These are phyloP conservation scores for Malurus melanocephalus DNA, from an alignment of 2,113 vertebrate species.

Conservation along the genomic window DNA sequence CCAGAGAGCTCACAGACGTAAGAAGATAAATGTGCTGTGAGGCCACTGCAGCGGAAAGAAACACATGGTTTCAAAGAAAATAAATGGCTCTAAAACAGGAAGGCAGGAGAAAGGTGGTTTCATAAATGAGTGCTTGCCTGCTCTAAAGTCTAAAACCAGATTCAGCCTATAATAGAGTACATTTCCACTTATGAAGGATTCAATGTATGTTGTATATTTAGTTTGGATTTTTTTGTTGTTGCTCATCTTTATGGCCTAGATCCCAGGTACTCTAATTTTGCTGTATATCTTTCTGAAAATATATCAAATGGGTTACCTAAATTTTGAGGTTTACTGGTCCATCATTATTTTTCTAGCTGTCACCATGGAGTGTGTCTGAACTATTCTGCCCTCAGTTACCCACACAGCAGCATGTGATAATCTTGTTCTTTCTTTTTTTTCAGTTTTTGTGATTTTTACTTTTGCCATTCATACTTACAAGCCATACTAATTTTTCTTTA, in stretches of 20 bases:
- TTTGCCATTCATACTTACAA: neutral
- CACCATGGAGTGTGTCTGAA: neutral
- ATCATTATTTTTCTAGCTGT: neutral
- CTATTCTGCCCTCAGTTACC: neutral
- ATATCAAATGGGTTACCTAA: neutral
- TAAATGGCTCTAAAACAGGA: conserved; percentile 41
- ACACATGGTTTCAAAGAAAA: conserved; percentile 24
- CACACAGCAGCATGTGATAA: neutral
- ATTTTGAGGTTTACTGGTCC: neutral
- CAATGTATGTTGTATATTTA: neutral
- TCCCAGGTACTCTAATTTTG: neutral
- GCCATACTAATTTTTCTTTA: neutral
- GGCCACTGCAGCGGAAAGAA: neutral
- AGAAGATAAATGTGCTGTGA: neutral
- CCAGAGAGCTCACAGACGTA: neutral
- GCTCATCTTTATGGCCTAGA: neutral
- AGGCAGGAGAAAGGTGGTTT: conserved; percentile 48
- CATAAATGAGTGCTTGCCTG: conserved; percentile 32
- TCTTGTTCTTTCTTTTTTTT: neutral
- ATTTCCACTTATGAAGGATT: neutral
- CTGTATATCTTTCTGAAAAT: neutral
- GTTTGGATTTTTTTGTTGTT: neutral
- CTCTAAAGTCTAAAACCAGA: neutral
- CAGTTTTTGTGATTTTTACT: neutral
- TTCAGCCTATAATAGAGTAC: neutral